Evolutionary conservation across 2,797 vertebrate species (phyloP).

Genomic region (Squalus acanthias): DNA sequence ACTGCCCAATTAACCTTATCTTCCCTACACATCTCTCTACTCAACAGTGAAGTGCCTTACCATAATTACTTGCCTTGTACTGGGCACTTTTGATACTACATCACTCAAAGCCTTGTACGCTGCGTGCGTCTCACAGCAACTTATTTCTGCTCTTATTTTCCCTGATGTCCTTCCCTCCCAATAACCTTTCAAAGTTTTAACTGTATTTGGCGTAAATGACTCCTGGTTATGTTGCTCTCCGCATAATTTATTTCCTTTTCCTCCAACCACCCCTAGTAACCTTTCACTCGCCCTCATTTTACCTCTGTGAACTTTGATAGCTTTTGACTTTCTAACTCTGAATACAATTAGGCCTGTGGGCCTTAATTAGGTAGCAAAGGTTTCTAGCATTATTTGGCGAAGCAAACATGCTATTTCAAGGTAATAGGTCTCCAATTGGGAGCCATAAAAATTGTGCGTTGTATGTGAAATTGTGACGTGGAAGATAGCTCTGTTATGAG

Average conservation of each 20-base stretch:
- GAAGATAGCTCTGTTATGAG: neutral
- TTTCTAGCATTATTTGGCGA: neutral
- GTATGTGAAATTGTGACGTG: neutral
- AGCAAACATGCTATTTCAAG: conserved; percentile 14
- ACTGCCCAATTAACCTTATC: neutral
- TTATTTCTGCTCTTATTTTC: neutral
- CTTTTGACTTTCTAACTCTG: neutral
- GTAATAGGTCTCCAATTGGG: neutral
- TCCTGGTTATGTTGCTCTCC: neutral
- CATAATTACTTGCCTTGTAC: neutral
- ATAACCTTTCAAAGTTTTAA: neutral
- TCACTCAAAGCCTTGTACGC: neutral
- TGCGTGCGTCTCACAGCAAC: neutral
- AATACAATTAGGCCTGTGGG: neutral
- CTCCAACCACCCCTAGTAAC: neutral
- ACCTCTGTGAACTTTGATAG: neutral
- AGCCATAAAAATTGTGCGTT: neutral
- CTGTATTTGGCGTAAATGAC: neutral
- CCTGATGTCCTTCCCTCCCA: neutral
- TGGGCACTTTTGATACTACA: neutral
- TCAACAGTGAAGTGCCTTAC: neutral
- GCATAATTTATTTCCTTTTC: neutral
- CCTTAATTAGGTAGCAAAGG: neutral
- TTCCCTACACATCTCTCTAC: neutral
- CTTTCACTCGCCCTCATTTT: conserved; percentile 2